Base-by-base conservation (phyloP, 2,797 vertebrate species). In the Rousettus madagascariensis region DNA sequence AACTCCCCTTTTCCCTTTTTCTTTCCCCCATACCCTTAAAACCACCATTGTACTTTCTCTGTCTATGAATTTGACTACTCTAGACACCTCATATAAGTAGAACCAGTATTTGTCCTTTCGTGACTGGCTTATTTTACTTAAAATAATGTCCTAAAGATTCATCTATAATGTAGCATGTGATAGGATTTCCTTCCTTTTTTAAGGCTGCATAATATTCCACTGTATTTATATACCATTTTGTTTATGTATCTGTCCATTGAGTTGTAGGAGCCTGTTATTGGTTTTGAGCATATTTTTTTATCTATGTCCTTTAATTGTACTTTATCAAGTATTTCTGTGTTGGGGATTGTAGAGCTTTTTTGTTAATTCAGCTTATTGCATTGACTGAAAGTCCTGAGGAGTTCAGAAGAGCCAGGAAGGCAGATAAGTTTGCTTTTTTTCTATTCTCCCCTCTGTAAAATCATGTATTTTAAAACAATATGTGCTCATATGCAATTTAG, bases 271-370 rank as follows among this genome's bases (percentile, higher is more conserved):
- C 57, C 41, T 11, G 16, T 69, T 77, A 59, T 41, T 59, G 41
- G 17, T 82, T 87, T 53, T 71, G 72, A 90, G 28, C 19, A 33
- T 92, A 43, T 8, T 53, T 86, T 88, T 94, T 95, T 79, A 84
- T 68, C 71, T 38, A 43, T n/a, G 16, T 79, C 65, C 72, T 87
- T 82, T 75, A 68, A 59, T 30, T 91, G 36, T 94, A 65, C 79
- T 90, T 86, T 53, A 83, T 83, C 19, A 77, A 57, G 9, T 77
- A 55, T 85, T 95, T 90, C 7, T 88, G 43, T 69, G 3, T 55
- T 93, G 38, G 61, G 28, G 43, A 6, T 78, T 87, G 15, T 33
- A 28, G 13, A 10, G 10, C 22, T 91, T 87, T 87, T 84, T 33
- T 74, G 26, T 78, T 86, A 84, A 63, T 61, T 92, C 12, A 11